These are phyloP conservation scores for Sebastes cheni DNA, from an alignment of 2,797 vertebrate species.

Conservation along the genomic window DNA sequence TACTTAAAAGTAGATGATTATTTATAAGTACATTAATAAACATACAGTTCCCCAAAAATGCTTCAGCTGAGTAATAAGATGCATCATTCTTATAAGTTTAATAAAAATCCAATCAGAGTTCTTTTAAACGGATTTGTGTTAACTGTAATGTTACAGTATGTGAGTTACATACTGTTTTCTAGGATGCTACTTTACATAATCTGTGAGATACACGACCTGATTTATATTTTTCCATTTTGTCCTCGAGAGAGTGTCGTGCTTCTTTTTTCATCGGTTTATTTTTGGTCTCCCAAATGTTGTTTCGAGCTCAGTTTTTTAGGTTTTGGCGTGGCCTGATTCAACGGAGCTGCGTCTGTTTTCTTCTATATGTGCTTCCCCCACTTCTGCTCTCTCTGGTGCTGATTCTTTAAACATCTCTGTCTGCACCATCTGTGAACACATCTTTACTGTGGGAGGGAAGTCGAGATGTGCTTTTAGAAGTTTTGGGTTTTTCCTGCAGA, in stretches of 20 bases:
- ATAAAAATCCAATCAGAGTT: not conserved
- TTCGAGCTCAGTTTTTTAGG: conserved; percentile 2
- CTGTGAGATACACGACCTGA: conserved; percentile 37
- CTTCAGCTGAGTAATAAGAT: not conserved
- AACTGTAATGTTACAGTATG: not conserved
- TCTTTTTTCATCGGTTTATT: conserved; percentile 41
- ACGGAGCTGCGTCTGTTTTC: not conserved
- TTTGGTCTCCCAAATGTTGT: conserved; percentile 37
- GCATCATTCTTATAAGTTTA: not conserved
- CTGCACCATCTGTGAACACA: not conserved
- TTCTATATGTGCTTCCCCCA: not conserved
- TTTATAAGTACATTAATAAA: not conserved
- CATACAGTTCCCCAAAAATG: not conserved
- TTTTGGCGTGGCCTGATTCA: conserved; percentile 43
- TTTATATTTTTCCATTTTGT: conserved; percentile 35
- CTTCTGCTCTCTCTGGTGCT: not conserved
- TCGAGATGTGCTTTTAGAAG: not conserved
- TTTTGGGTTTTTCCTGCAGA: not conserved
- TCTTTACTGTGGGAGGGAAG: not conserved
- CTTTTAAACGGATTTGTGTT: not conserved
- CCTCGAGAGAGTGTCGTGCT: conserved; percentile 12
- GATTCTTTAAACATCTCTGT: not conserved
- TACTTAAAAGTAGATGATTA: not conserved
- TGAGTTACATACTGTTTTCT: not conserved
- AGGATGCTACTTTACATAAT: conserved; percentile 15